phyloP scores from a whole-genome alignment of 2,797 vertebrate species.

The Bradypus variegatus region DNA sequence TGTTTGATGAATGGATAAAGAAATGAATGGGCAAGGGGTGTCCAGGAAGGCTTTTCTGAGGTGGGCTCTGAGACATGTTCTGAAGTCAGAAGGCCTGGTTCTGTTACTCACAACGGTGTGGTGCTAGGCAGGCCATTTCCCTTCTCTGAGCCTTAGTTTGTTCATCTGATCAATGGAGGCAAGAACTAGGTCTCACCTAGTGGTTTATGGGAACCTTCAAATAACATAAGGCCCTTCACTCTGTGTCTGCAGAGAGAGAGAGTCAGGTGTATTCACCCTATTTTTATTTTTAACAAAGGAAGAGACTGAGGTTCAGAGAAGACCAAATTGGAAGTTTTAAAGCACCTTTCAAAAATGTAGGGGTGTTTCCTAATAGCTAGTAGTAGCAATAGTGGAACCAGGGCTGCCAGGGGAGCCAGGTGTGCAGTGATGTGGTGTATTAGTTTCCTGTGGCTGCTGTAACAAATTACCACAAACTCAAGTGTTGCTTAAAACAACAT shows the following conservation, averaged over 20 bases:
- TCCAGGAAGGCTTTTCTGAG: slow-evolving; percentile 32
- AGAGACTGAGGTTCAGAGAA: slow-evolving; percentile 26
- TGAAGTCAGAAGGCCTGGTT: slow-evolving; percentile 9
- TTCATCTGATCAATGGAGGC: slow-evolving; percentile 18
- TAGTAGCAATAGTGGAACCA: background rate
- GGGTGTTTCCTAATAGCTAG: background rate
- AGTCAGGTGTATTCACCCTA: background rate
- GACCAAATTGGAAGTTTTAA: background rate
- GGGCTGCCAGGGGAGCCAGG: background rate
- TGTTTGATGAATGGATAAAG: background rate
- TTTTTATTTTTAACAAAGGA: slow-evolving; percentile 32
- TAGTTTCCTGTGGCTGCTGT: background rate
- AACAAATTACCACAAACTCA: background rate
- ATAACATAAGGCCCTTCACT: background rate
- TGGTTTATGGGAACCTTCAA: background rate
- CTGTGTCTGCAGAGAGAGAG: background rate
- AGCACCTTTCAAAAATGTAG: background rate
- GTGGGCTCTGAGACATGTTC: background rate
- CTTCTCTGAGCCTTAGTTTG: slow-evolving; percentile 25
- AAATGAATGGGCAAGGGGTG: background rate
- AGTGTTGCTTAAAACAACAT: background rate
- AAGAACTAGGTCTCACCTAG: background rate
- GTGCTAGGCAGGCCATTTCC: background rate
- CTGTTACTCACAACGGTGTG: background rate
- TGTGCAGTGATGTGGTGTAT: background rate